Evolutionary conservation across 2,797 vertebrate genomes (phyloP).

Genomic region (Tapera naevia): DNA sequence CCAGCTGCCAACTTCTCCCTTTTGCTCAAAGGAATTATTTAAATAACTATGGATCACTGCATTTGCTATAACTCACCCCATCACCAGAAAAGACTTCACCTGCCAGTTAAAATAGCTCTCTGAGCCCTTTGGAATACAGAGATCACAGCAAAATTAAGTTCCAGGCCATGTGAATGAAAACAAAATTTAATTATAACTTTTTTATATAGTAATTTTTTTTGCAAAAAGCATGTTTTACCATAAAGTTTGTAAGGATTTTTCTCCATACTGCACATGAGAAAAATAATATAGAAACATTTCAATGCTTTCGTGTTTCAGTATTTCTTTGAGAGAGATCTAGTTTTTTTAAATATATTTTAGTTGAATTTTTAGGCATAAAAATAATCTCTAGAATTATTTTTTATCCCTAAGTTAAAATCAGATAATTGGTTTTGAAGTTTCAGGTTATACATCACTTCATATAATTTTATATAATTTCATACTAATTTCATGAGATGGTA

Average conservation of each 20-base stretch:
- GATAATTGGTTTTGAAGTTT: background rate
- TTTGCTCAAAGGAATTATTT: background rate
- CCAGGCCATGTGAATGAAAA: background rate
- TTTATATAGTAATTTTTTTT: background rate
- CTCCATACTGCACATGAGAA: background rate
- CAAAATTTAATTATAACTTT: background rate
- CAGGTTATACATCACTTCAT: background rate
- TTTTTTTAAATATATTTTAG: background rate
- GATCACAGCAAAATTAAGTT: background rate
- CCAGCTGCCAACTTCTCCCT: background rate
- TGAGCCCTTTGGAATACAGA: background rate
- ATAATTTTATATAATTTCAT: background rate
- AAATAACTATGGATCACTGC: background rate
- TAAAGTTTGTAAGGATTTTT: background rate
- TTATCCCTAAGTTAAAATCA: background rate
- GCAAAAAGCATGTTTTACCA: fast-evolving
- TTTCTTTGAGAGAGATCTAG: background rate
- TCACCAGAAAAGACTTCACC: background rate
- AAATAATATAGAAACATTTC: background rate
- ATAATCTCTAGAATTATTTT: background rate
- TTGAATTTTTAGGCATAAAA: background rate
- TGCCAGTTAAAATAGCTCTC: background rate
- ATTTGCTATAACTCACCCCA: background rate
- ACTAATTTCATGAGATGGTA: background rate
- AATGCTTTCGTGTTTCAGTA: background rate